Base-by-base conservation (phyloP, 37 sponge, comb jelly and placozoan genomes). In the Chondrosia reniformis region DNA sequence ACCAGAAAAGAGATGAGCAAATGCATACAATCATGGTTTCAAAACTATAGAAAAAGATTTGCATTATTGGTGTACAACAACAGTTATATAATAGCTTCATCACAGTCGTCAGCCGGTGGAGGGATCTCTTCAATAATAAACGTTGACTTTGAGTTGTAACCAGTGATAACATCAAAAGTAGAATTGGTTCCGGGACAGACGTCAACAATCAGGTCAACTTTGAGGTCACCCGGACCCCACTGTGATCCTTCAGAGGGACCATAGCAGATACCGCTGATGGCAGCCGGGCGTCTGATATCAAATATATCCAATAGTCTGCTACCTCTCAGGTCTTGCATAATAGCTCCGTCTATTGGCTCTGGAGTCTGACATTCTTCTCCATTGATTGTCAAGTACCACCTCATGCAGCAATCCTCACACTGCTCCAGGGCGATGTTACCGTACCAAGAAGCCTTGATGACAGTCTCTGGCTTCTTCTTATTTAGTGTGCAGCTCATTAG, bases 91-190 rank as follows among this genome's bases (percentile, higher is more conserved):
- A 69, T 44, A 69, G 25, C 42, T 2, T 69, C 72, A 13, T 34
- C 41, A 25, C 72, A 69, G 72, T 69, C 43, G 1, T 41, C 15
- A 38, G 22, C 36, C n/a, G 72, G 72, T 1, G 43, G 10, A 0
- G 76, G 81, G 17, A 84, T 46, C 55, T 89, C 89, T 61, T 84
- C 89, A 46, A 89, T 69, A 21, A 89, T 78, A 63, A 89, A 74
- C 0, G 87, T 74, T 4, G 87, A 86, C 15, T 69, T 81, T 7
- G 89, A 84, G 55, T 85, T 84, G 77, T 76, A 84, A 31, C 89
- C 89, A 19, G 86, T 89, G 24, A 74, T 15, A 55, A 67, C 78
- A 44, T 32, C 46, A 30, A 33, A 81, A 7, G 81, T 69, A 0
- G 3, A 17, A 17, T 57, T 30, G 10, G 4, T 25, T 1, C 83